Evolutionary conservation across 2,797 vertebrate genomes (phyloP).

Genomic region (Cyclura pinguis): DNA sequence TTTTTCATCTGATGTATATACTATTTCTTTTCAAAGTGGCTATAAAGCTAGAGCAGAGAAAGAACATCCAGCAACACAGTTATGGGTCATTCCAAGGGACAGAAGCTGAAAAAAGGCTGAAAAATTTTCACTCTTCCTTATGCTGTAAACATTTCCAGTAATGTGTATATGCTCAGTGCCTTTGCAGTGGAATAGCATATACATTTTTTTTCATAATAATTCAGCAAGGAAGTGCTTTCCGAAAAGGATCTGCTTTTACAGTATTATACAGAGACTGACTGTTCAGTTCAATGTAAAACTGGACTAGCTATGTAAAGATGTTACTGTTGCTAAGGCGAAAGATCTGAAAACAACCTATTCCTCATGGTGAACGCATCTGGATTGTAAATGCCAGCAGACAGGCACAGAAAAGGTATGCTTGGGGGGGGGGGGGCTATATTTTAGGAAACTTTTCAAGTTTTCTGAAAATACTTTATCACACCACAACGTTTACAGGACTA

Average conservation of each 20-base stretch:
- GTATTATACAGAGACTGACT: neutral
- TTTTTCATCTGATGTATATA: too few relatives aligned
- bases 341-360: neutral
- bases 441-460: neutral
- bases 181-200: neutral
- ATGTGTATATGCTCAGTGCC: neutral
- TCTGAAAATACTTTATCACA: neutral
- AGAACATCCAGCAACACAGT: neutral
- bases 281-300: neutral
- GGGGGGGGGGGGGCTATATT: too few relatives aligned
- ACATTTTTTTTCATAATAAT: neutral
- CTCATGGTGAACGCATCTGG: too few relatives aligned
- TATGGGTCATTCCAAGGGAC: neutral
- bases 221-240: neutral
- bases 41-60: neutral
- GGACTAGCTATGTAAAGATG: too few relatives aligned
- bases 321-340: neutral
- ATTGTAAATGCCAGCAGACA: neutral
- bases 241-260: neutral
- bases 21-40: neutral
- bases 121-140: neutral
- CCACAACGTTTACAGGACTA: neutral
- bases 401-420: neutral
- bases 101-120: neutral
- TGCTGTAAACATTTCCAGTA: neutral